Percentiles rank a stretch among this genome's conserved stretches.
Conservation (phyloP, 1,140 invertebrate genomes). For the Drosophila kanapiae region DNA sequence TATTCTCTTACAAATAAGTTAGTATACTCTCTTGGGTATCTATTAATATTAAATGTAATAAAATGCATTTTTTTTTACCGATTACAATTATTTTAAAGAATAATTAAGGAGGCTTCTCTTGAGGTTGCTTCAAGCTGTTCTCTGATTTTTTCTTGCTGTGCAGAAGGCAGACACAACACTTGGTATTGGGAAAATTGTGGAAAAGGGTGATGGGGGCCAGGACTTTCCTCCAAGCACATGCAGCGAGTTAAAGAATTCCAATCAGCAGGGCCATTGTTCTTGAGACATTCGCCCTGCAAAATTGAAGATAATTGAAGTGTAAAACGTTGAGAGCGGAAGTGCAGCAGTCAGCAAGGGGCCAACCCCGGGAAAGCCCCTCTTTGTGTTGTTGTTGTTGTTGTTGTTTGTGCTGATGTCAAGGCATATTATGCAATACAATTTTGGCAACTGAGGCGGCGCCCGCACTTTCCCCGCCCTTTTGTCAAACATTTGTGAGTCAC, state of each 20-base stretch:
- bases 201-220: not conserved
- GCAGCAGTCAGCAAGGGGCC: slow-evolving; percentile 69
- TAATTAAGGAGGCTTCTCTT: no score
- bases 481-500: slow-evolving; percentile 65
- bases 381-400: slow-evolving; percentile 1
- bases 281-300: slow-evolving; percentile 78
- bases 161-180: not conserved
- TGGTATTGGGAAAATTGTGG: not conserved
- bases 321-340: slow-evolving; percentile 78
- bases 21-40: no score
- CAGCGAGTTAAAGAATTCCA: slow-evolving; percentile 81
- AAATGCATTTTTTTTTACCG: no score
- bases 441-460: slow-evolving; percentile 32
- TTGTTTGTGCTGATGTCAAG: slow-evolving; percentile 61
- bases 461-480: slow-evolving; percentile 12
- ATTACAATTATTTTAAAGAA: no score
- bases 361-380: slow-evolving; percentile 8
- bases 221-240: slow-evolving; percentile 56
- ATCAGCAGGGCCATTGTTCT: slow-evolving; percentile 81
- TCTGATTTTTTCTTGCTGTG: not conserved
- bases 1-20: no score
- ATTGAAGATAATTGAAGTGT: slow-evolving; percentile 84
- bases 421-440: slow-evolving; percentile 80
- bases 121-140: no score
- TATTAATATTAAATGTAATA: no score